Base-by-base conservation (phyloP, 2,888 invertebrate genomes). In the Amiota communis region DNA sequence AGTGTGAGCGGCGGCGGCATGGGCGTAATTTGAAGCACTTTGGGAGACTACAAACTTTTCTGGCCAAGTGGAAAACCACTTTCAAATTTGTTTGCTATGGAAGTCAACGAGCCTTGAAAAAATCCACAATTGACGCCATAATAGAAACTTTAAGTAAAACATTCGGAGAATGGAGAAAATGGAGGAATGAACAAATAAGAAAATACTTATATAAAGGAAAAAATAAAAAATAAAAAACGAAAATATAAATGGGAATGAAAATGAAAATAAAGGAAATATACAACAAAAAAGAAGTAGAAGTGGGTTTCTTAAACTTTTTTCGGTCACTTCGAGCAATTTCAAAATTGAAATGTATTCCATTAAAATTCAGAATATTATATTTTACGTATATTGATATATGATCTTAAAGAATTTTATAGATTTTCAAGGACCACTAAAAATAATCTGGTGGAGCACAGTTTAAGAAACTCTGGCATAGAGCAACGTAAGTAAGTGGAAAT, bases 41-140 rank as follows among this genome's bases (percentile, higher is more conserved):
- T 53, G 53, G n/a, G 53, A 15, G 13, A 8, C n/a, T n/a, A 15
- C 17, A 65, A 20, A 49, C 47, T 20, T 65, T 65, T 65, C 36
- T 17, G 17, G 17, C 49, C 48, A 65, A 65, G 49, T 65, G 17
- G 48, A 65, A 65, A 65, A 65, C 65, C 65, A 65, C 49, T 65
- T 65, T 65, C n/a, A 17, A 65, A 65, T 65, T 65, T 65, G 65
- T 65, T 65, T 65, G 49, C 65, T 20, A 65, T 48, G 48, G 23
- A 59, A 12, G 47, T 15, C 65, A 65, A 48, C 48, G 65, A 48
- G 48, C 65, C 47, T 65, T 48, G 48, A 48, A 48, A 65, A 59
- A 64, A 15, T 65, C 65, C 17, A 48, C 11, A 47, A 48, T 65
- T 65, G 65, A 48, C 48, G 65, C 65, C 15, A 20, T 47, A 63